phyloP scores from a whole-genome alignment of 2,797 vertebrate genomes.

The Lutjanus argentimaculatus region DNA sequence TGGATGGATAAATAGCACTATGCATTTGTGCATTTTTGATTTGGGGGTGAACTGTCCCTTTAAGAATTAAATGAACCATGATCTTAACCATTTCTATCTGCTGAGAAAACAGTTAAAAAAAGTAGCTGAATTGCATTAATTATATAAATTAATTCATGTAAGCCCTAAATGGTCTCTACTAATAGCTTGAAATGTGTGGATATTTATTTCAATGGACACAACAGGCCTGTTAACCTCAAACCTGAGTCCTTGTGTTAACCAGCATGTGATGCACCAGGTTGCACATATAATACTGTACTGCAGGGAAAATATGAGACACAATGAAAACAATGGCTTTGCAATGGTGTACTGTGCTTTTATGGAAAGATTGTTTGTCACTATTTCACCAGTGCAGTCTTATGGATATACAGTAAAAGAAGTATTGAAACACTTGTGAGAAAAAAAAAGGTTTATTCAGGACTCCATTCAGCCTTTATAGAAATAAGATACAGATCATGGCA shows the following conservation, averaged over 20 bases:
- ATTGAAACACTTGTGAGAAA: constrained; percentile 14
- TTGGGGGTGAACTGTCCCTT: too few relatives aligned
- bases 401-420: background rate
- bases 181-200: background rate
- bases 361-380: background rate
- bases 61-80: constrained; percentile 3
- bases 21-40: too few relatives aligned
- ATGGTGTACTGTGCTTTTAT: background rate
- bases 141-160: background rate
- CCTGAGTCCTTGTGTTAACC: background rate
- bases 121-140: background rate
- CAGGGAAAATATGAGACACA: background rate
- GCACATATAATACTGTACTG: background rate
- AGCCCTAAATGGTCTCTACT: background rate
- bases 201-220: constrained; percentile 7
- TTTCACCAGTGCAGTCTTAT: background rate
- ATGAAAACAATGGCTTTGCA: constrained; percentile 11
- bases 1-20: too few relatives aligned
- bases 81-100: background rate
- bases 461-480: too few relatives aligned
- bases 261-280: background rate
- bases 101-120: background rate
- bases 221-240: too few relatives aligned
- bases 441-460: background rate
- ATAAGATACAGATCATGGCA: too few relatives aligned